Percentiles rank a stretch among this genome's conserved stretches.
Evolutionary conservation across 2,888 invertebrate species (phyloP).

Genomic region (Meteorus colon): DNA sequence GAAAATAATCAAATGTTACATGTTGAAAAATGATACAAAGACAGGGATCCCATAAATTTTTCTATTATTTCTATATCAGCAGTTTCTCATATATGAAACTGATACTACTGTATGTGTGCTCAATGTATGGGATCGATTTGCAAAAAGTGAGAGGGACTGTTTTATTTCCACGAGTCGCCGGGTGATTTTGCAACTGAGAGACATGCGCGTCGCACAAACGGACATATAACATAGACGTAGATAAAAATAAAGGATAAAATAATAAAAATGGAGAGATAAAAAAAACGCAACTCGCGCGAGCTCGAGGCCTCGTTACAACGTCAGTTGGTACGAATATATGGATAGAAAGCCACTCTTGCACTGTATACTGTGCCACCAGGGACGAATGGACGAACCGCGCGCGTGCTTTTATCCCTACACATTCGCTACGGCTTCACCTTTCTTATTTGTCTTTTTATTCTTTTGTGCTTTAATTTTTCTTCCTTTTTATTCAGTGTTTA

Average conservation of each 20-base stretch:
- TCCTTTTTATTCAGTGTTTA: not conserved
- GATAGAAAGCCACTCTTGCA: slow-evolving; percentile 3
- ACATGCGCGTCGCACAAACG: not conserved
- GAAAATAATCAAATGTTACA: no score
- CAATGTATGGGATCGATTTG: not conserved
- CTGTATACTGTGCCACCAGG: not conserved
- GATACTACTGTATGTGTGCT: not conserved
- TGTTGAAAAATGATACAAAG: no score
- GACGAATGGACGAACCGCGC: slow-evolving; percentile 21
- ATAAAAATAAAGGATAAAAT: not conserved
- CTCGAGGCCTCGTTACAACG: slow-evolving; percentile 5
- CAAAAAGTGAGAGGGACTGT: not conserved
- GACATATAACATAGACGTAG: not conserved
- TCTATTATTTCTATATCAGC: no score
- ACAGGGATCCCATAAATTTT: no score
- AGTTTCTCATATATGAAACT: not conserved
- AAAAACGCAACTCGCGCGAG: not conserved
- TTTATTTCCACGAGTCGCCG: not conserved
- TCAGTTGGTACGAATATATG: not conserved
- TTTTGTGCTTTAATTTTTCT: not conserved
- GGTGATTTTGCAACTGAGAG: not conserved
- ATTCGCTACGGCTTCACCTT: not conserved
- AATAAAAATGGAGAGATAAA: not conserved
- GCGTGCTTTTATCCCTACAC: slow-evolving; percentile 23
- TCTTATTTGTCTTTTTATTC: slow-evolving; percentile 1